Evolutionary conservation across 2,797 vertebrate genomes (phyloP).

Genomic region (Cossypha niveicapilla): DNA sequence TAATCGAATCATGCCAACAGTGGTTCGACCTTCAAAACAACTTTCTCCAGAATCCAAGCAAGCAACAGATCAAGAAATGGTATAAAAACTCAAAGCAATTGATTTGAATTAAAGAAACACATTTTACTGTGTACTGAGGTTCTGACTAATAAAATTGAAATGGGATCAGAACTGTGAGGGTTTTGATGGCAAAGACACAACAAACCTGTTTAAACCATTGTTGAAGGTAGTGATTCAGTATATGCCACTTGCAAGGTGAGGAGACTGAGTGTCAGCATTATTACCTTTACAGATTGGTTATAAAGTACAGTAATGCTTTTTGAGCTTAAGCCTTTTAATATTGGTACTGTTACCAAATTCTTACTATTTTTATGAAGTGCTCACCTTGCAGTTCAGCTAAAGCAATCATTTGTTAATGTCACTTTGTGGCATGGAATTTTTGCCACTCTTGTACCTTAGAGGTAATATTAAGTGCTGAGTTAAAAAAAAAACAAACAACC

Average conservation of each 20-base stretch:
- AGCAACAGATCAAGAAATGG: conserved; percentile 87
- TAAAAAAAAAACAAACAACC: background rate
- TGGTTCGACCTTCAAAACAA: conserved; percentile 92
- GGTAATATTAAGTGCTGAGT: background rate
- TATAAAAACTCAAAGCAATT: conserved; percentile 45
- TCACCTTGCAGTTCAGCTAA: background rate
- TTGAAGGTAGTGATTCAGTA: background rate
- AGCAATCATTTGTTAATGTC: background rate
- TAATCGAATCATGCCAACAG: conserved; percentile 95
- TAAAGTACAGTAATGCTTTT: background rate
- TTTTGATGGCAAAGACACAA: background rate
- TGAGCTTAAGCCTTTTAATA: background rate
- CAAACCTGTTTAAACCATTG: background rate
- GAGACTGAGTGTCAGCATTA: background rate
- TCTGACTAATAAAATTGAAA: background rate
- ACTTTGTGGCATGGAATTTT: fast-evolving
- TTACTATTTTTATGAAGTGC: background rate
- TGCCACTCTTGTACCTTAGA: background rate
- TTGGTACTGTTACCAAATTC: background rate
- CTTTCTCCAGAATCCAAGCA: conserved; percentile 79
- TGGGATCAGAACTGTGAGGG: background rate
- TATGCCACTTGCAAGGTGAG: background rate
- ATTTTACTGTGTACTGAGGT: background rate
- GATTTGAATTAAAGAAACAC: background rate
- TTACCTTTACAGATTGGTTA: background rate